These are phyloP conservation scores for Pyrrhopygopsis socrates DNA, from an alignment of 2,888 invertebrate species.

Conservation along the genomic window DNA sequence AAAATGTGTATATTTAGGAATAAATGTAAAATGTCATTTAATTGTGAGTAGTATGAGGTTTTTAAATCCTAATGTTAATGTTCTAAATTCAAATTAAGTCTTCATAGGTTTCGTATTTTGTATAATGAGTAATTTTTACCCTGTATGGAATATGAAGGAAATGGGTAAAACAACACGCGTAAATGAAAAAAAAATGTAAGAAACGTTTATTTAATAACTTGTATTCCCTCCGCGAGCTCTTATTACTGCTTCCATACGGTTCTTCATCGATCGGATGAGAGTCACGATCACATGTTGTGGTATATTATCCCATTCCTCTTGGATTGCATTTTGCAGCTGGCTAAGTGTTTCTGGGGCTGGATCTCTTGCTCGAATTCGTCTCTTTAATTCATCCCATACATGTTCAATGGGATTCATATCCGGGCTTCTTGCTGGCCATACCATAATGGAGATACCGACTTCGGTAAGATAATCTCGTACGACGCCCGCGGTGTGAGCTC, in stretches of 20 bases:
- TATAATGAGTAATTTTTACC: too few species aligned
- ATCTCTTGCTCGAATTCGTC: neutral
- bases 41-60: neutral
- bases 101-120: neutral
- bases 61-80: neutral
- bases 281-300: too few species aligned
- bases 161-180: too few species aligned
- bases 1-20: too few species aligned
- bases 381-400: neutral
- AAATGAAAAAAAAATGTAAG: too few species aligned
- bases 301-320: neutral
- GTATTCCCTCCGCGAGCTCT: too few species aligned
- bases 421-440: slow-evolving; percentile 1
- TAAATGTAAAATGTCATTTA: too few species aligned
- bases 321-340: neutral
- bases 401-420: slow-evolving; percentile 18
- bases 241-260: too few species aligned
- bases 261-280: too few species aligned
- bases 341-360: neutral
- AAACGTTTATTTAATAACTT: too few species aligned
- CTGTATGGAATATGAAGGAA: too few species aligned
- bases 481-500: too few species aligned
- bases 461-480: neutral
- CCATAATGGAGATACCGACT: neutral
- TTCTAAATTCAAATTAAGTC: neutral